Conservation (phyloP, 2,113 vertebrate genomes). For the Amblyornis subalaris region DNA sequence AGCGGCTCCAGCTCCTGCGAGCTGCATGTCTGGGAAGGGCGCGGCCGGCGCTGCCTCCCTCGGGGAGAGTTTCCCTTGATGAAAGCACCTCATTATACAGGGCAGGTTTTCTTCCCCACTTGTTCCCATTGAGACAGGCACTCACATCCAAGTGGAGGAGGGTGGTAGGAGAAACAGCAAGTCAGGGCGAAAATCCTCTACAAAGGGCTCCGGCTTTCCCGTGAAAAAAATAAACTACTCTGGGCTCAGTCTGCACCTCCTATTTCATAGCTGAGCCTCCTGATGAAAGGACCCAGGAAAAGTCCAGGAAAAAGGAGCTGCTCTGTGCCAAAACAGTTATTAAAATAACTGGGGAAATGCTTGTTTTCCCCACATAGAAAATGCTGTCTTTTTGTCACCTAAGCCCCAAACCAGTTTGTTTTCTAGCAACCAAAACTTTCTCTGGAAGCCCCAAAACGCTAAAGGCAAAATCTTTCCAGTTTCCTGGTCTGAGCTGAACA, state of each 20-base stretch:
- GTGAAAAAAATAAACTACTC: neutral
- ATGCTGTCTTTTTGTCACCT: neutral
- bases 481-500: neutral
- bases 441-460: neutral
- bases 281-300: neutral
- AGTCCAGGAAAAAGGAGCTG: neutral
- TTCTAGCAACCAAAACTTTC: neutral
- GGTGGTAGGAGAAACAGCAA: constrained; percentile 32
- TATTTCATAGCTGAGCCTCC: neutral
- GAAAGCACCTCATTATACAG: constrained; percentile 48
- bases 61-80: constrained; percentile 24
- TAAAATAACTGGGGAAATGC: neutral
- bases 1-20: constrained; percentile 15
- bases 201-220: neutral
- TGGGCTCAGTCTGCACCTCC: neutral
- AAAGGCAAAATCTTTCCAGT: neutral
- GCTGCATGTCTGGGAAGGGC: constrained; percentile 32
- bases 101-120: neutral
- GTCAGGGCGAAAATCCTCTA: constrained; percentile 10
- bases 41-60: neutral
- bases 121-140: constrained; percentile 8
- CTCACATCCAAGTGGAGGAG: constrained; percentile 29
- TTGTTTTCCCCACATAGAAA: neutral
- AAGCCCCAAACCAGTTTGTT: neutral
- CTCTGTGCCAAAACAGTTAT: neutral